A percentile compares a stretch with the other conserved stretches of the same genome.
These are phyloP conservation scores for Nomada ferruginata DNA, from an alignment of 2,888 invertebrate species.

Conservation along the genomic window DNA sequence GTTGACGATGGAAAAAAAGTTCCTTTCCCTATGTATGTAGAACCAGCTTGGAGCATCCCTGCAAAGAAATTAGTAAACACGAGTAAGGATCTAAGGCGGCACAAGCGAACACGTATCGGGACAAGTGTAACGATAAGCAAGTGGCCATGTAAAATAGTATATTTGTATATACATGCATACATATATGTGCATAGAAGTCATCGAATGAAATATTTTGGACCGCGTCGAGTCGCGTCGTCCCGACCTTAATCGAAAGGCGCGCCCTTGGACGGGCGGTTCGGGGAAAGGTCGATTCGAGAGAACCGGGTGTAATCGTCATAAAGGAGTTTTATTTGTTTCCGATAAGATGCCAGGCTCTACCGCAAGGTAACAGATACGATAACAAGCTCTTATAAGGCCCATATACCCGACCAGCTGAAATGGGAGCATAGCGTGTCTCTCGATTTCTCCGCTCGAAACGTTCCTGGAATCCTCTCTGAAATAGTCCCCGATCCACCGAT, in stretches of 20 bases:
- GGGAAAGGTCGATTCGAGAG: slow-evolving; percentile 63
- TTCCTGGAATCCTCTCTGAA: slow-evolving; percentile 60
- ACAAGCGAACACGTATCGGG: too few relatives aligned
- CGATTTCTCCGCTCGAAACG: slow-evolving; percentile 59
- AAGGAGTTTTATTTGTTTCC: slow-evolving; percentile 58
- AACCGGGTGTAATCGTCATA: slow-evolving; percentile 56
- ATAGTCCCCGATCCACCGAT: slow-evolving; percentile 51
- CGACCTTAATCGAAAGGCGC: slow-evolving; percentile 45
- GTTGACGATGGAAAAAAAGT: too few relatives aligned
- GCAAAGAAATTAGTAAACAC: too few relatives aligned
- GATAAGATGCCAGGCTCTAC: slow-evolving; percentile 52
- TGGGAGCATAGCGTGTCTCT: slow-evolving; percentile 59
- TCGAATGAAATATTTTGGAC: neutral
- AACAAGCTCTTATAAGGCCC: slow-evolving; percentile 48
- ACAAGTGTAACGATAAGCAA: too few relatives aligned
- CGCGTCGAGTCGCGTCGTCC: slow-evolving; percentile 6
- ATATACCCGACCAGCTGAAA: slow-evolving; percentile 52
- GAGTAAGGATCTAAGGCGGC: neutral
- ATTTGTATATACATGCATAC: too few relatives aligned
- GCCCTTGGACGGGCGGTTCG: slow-evolving; percentile 53
- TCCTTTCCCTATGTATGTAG: too few relatives aligned
- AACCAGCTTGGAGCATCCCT: too few relatives aligned
- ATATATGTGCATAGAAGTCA: too few relatives aligned
- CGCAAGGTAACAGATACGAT: slow-evolving; percentile 59
- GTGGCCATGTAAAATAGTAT: too few relatives aligned